Base-by-base conservation (phyloP, 92 coral and sea anemone species). In the Palythoa caribaeorum region DNA sequence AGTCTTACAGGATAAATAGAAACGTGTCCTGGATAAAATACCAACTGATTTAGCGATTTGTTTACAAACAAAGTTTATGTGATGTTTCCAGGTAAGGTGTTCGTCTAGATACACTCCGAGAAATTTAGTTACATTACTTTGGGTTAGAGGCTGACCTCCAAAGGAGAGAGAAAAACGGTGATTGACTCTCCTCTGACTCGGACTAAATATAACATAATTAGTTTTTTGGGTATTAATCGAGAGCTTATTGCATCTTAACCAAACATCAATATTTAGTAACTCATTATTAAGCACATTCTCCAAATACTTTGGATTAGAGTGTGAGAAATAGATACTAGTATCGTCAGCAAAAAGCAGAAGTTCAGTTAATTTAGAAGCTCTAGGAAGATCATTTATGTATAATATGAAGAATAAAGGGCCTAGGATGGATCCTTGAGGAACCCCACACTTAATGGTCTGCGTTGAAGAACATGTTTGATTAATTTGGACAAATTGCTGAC, bases 401-500 rank as follows among this genome's bases (percentile, higher is more conserved):
- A 51, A 51, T 51, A 51, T 51, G 9, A 51, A 51, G 55, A 51
- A 51, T 51, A 51, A 51, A 4, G 55, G 55, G 55, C 55, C 5
- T 9, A 51, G 55, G 55, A 4, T 9, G 9, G 55, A 51, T 9
- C 55, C 55, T 51, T 51, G 55, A 9, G 55, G 55, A 51, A 51
- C 55, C 5, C 9, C 55, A 9, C 55, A 51, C 55, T 51, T 51
- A 51, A 51, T 51, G 55, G 55, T 51, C 5, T 51, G 55, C 55
- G 9, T 9, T 51, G 55, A 51, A 78, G 92, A 89, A 21, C 12
- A 53, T 15, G 81, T 73, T 44, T 88, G 59, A 51, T 83, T 83
- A 55, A 83, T 66, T 11, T 83, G 83, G 3, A 89, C 79, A 77
- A 84, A 89, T 60, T 84, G 89, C 48, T 74, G 37, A 1, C 92